Evolutionary conservation across 1,140 invertebrate species (phyloP), one percentile per base, ranked within the genome.

Genomic region (Cydia fagiglandana): DNA sequence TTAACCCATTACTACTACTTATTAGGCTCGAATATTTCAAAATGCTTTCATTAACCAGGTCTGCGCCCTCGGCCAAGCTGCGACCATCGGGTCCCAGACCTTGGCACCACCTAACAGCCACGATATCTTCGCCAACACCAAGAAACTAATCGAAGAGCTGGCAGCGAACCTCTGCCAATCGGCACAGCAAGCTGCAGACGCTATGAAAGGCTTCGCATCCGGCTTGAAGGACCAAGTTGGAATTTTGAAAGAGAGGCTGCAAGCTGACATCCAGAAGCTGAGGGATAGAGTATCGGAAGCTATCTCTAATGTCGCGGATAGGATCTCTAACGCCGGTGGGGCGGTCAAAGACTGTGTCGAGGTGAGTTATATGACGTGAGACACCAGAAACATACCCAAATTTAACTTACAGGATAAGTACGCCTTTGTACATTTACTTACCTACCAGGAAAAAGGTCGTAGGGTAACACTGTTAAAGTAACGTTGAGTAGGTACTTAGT

Each of bases 341-440:
- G 81, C 76, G 7, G 80, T 90, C 3, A 76, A 73, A 28, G 81
- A 75, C 34, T 92, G 91, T 77, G 76, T 88, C 56, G 83, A 87
- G 28, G 91, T 92, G 84, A 87, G 83, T 84, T 76, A 38, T 10
- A 53, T 73, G 7, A 45, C n/a, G 15, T 24, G 34, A 30, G 34
- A 6, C 34, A 34, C 4, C 34, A 34, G 34, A 34, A 34, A 6
- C 0, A 34, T 3, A 6, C 6, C 34, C 34, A 34, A 6, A 34
- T 34, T 34, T 34, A 34, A 5, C 34, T 34, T 34, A 34, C 34
- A 30, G 30, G 30, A 30, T 2, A 30, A 24, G 24, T 24, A 1
- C 24, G 24, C 24, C 24, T 24, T 24, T 24, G 24, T 24, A 24
- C 24, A 24, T 24, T 24, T n/a, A n/a, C n/a, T n/a, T 10, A 64